These are phyloP conservation scores for Cheirogaleus major DNA, from an alignment of 2,797 vertebrate species.

Conservation along the genomic window DNA sequence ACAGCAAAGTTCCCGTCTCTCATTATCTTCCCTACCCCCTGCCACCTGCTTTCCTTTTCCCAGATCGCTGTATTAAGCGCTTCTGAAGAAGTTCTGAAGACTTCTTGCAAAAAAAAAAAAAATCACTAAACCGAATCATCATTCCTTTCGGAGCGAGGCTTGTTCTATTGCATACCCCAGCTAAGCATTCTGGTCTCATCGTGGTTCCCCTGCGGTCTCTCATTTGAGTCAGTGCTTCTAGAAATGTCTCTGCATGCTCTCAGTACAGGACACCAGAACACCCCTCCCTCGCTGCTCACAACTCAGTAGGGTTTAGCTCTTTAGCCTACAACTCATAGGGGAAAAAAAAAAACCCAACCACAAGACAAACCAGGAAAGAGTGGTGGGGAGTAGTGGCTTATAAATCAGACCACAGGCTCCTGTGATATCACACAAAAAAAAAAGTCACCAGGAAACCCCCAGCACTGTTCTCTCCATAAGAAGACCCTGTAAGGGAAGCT, in stretches of 20 bases:
- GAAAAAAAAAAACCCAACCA: background rate
- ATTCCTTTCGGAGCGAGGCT: background rate
- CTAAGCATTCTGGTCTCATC: background rate
- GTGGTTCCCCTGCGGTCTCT: background rate
- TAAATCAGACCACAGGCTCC: background rate
- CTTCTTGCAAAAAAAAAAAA: background rate
- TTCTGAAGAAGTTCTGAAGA: background rate
- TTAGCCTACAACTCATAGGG: background rate
- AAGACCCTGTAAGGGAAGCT: background rate
- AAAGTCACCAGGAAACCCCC: background rate
- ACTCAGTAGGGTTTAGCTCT: background rate
- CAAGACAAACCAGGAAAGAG: background rate
- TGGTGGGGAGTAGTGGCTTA: fast-evolving
- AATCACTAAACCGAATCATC: background rate
- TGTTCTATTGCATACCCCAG: fast-evolving
- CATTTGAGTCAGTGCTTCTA: background rate
- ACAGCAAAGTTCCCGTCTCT: background rate
- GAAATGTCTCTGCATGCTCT: background rate
- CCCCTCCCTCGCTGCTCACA: background rate
- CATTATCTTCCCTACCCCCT: background rate
- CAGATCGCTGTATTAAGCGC: background rate
- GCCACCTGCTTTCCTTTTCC: background rate
- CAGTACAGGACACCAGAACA: background rate
- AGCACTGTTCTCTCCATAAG: background rate
- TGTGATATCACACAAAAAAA: too few species aligned